Evolutionary conservation across 2,797 vertebrate genomes (phyloP), one percentile per base, ranked within the genome.

Genomic region (Pangasius larnaudii): DNA sequence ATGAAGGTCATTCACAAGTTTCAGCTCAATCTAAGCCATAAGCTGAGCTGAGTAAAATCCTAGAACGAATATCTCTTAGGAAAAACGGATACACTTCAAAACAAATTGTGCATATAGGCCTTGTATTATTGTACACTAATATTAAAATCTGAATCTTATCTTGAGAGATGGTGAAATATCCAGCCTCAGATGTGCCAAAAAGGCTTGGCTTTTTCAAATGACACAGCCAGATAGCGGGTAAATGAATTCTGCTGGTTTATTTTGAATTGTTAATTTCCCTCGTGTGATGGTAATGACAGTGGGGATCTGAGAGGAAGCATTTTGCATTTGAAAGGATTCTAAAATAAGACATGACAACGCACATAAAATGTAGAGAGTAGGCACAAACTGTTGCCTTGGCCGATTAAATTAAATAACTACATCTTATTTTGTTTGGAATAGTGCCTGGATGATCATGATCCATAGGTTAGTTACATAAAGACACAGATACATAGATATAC

Each of bases 281-380:
- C 24, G 5, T 86, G 78, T 81, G 83, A 84, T 90, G 85, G 85
- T 80, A 88, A 84, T 71, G 80, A 83, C 74, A 71, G 85, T 39
- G 22, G 58, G 59, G 72, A 85, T 84, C 53, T 82, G 58, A 85
- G 39, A 42, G 53, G 63, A 84, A 74, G 72, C 82, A 77, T 75
- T 90, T 88, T 90, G 88, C 88, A 90, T 89, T 88, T 90, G 89
- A 91, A 91, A 89, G 84, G 89, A 69, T 87, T 88, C 87, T 87
- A 90, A 88, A 89, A 86, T 89, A 86, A 89, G 80, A 78, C 74
- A 83, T 85, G 74, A 81, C 65, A 85, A 89, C 65, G 63, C 79
- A 86, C 84, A 89, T 91, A 77, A 58, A 83, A 90, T 90, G 86
- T 72, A 86, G 58, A 24, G 42, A 19, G 14, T 27, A 71, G 79